A percentile compares a stretch with the other conserved stretches of the same genome.
These are phyloP conservation scores for Ameiurus melas DNA, from an alignment of 2,113 vertebrate species.

Conservation along the genomic window DNA sequence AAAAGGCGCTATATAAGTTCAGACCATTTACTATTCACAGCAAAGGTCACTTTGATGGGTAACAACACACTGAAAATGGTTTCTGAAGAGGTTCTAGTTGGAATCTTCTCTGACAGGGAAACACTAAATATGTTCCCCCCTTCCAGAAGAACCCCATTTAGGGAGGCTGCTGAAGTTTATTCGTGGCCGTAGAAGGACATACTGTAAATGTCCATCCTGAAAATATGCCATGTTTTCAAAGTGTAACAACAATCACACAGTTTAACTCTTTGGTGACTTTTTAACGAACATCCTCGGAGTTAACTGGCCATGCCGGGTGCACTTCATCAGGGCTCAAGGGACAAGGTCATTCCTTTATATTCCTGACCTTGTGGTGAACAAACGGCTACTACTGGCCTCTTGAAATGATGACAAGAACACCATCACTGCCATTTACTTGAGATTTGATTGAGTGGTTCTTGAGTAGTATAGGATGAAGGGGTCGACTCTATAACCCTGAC, in stretches of 20 bases:
- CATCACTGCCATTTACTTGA: slow-evolving; percentile 36
- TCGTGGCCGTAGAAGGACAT: neutral
- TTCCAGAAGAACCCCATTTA: neutral
- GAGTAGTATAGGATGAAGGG: slow-evolving; percentile 1
- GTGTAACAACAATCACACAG: neutral
- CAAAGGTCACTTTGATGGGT: neutral
- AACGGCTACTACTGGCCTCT: neutral
- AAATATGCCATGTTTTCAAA: neutral
- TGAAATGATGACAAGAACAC: neutral
- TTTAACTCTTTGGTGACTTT: neutral
- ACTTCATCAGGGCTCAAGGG: slow-evolving; percentile 28
- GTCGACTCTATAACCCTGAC: slow-evolving; percentile 35
- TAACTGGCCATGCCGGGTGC: neutral
- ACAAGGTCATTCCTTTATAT: neutral
- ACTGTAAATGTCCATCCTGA: neutral
- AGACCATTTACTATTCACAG: neutral
- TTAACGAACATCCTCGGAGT: neutral
- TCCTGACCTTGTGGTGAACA: neutral
- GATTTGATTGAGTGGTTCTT: slow-evolving; percentile 58
- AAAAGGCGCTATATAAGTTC: too few relatives aligned
- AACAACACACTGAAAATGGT: neutral
- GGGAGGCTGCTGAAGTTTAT: neutral
- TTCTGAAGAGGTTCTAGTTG: neutral
- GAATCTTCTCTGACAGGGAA: neutral
- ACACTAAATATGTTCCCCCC: neutral